These are phyloP conservation scores for Drosophila eugracilis DNA, from an alignment of 1,140 invertebrate genomes.

Conservation along the genomic window DNA sequence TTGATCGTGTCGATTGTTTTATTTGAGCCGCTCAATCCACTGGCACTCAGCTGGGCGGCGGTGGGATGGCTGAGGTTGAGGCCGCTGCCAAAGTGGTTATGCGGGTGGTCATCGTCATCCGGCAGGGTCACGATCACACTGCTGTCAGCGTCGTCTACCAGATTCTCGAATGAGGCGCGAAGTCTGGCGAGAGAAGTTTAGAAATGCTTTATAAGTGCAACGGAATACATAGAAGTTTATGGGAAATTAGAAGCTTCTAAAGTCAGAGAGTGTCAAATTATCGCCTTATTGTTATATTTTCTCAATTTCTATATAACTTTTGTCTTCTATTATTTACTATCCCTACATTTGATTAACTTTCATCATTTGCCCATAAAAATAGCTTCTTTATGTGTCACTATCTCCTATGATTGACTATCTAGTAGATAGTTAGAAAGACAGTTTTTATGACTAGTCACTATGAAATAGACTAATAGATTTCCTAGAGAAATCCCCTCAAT, in stretches of 20 bases:
- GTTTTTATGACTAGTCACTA: slow-evolving; percentile 5
- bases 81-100: slow-evolving; percentile 64
- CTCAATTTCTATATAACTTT: neutral
- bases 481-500: no score
- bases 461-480: slow-evolving; percentile 1
- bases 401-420: slow-evolving; percentile 16
- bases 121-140: slow-evolving; percentile 91
- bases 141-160: slow-evolving; percentile 86
- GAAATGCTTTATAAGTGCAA: neutral
- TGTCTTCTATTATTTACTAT: no score
- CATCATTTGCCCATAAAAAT: neutral
- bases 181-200: slow-evolving; percentile 81
- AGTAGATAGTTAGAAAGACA: neutral
- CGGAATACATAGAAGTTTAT: neutral
- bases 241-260: neutral
- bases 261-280: slow-evolving; percentile 4
- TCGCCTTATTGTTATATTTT: neutral
- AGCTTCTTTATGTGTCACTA: slow-evolving; percentile 12
- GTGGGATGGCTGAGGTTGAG: slow-evolving; percentile 61
- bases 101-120: slow-evolving; percentile 88
- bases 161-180: slow-evolving; percentile 88
- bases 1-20: slow-evolving; percentile 88
- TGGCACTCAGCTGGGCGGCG: slow-evolving; percentile 64
- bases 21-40: slow-evolving; percentile 68
- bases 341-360: neutral